Evolutionary conservation across 2,113 vertebrate genomes (phyloP), one percentile per base, ranked within the genome.

Genomic region (Globicephala melas): DNA sequence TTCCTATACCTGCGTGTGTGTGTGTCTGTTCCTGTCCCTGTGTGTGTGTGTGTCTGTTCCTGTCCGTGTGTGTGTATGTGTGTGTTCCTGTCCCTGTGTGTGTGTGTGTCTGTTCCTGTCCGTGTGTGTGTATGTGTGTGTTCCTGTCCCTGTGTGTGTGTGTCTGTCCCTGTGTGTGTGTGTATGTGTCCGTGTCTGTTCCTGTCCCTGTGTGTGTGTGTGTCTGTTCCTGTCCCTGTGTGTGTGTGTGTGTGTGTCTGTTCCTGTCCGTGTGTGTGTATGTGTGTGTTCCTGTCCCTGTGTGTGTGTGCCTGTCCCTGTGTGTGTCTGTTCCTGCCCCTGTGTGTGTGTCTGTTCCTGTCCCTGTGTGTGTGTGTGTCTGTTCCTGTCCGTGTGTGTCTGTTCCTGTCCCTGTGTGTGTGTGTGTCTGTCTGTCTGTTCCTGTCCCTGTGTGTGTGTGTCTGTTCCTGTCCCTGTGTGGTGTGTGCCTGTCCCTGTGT

Each of bases 101-200:
- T n/a, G 11, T 3, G 11, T 20, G 11, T 41, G 8, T 8, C 0
- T 70, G 60, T 60, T n/a, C n/a, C n/a, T n/a, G 11, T 67, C 17
- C 68, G 0, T 44, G 41, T 21, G 12, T 76, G 41, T 38, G 1
- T 53, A n/a, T 23, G 4, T 18, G 5, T 6, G 4, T 55, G 44
- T 33, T 13, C 4, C 0, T 36, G 1, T 55, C 7, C 47, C 36
- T 50, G 14, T 12, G 11, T 62, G 2, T 25, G 20, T 9, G 80
- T 41, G 8, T 8, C 0, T 70, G 60, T 60, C n/a, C n/a, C n/a
- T n/a, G 11, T 67, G 17, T 63, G 2, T 63, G 17, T 55, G 53
- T 55, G n/a, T 82, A 26, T 74, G 38, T 47, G n/a, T n/a, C n/a
- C n/a, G n/a, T n/a, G 60, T 79, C 31, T 47, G 13, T 13, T 13